These are phyloP conservation scores for Merluccius polli DNA, from an alignment of 2,797 vertebrate genomes.

Conservation along the genomic window DNA sequence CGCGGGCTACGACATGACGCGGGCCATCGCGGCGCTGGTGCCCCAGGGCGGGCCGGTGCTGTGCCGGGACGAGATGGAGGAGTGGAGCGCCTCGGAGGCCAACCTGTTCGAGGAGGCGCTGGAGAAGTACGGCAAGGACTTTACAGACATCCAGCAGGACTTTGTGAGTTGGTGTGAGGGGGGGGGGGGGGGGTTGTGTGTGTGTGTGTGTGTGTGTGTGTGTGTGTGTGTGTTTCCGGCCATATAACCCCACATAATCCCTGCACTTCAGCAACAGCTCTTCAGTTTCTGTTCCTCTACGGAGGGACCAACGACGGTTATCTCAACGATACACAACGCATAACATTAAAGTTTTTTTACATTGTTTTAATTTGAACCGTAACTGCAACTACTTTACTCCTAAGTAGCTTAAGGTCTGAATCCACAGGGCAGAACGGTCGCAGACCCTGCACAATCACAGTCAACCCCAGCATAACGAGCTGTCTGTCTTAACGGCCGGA, in stretches of 20 bases:
- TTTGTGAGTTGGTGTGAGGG: conserved; percentile 82
- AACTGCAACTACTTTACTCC: too few species aligned
- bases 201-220: background rate
- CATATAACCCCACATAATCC: too few species aligned
- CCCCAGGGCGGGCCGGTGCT: conserved; percentile 92
- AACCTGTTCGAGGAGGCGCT: conserved; percentile 95
- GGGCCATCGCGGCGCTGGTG: conserved; percentile 91
- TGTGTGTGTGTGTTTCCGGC: background rate
- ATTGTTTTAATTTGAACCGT: too few species aligned
- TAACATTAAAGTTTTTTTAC: too few species aligned
- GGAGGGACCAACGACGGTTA: too few species aligned
- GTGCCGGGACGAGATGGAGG: conserved; percentile 96
- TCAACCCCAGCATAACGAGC: background rate
- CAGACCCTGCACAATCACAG: too few species aligned
- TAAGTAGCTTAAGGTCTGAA: too few species aligned
- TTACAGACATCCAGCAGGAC: conserved; percentile 92
- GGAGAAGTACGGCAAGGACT: conserved; percentile 82
- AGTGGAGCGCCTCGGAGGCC: conserved; percentile 94
- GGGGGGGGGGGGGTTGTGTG: too few species aligned
- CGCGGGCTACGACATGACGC: conserved; percentile 88
- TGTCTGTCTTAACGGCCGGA: background rate
- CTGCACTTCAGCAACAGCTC: too few species aligned
- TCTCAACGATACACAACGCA: too few species aligned
- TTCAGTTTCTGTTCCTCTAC: too few species aligned
- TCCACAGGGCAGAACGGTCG: too few species aligned